These are phyloP conservation scores for Ceratosolen fusciceps DNA, from an alignment of 1,140 invertebrate species.

Conservation along the genomic window DNA sequence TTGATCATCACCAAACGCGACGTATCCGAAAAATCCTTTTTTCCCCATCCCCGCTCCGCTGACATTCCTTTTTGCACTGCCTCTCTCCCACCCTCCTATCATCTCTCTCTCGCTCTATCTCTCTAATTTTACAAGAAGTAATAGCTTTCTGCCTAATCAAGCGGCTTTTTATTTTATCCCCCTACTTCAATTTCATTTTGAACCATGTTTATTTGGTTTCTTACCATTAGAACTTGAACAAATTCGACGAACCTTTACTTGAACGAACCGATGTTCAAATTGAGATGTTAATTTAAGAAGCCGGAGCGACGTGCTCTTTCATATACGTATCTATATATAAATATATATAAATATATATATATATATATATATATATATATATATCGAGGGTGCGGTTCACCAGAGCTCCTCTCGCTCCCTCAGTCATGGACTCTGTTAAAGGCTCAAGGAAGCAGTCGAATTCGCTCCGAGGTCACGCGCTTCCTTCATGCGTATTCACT, in stretches of 20 bases:
- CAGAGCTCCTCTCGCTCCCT: neutral
- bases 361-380: no score
- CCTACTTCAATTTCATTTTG: constrained; percentile 44
- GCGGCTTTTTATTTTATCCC: constrained; percentile 11
- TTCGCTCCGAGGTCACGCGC: constrained; percentile 7
- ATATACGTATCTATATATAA: no score
- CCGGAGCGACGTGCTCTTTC: constrained; percentile 52
- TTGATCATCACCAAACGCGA: constrained; percentile 41
- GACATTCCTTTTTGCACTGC: neutral
- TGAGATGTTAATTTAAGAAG: constrained; percentile 65
- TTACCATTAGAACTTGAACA: neutral
- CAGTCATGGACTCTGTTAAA: constrained; percentile 32
- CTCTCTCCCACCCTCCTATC: no score
- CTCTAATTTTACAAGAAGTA: neutral
- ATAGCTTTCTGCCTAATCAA: neutral
- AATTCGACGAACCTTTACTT: neutral
- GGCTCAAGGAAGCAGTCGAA: neutral
- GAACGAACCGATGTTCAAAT: constrained; percentile 54
- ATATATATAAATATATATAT: no score
- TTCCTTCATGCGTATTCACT: neutral
- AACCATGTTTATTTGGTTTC: neutral
- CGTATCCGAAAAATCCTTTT: constrained; percentile 55
- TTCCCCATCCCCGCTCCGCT: neutral
- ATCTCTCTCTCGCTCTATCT: no score
- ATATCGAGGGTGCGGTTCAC: constrained; percentile 52